Conservation (phyloP, 1,140 invertebrate genomes). For the Drosophila orosa region DNA sequence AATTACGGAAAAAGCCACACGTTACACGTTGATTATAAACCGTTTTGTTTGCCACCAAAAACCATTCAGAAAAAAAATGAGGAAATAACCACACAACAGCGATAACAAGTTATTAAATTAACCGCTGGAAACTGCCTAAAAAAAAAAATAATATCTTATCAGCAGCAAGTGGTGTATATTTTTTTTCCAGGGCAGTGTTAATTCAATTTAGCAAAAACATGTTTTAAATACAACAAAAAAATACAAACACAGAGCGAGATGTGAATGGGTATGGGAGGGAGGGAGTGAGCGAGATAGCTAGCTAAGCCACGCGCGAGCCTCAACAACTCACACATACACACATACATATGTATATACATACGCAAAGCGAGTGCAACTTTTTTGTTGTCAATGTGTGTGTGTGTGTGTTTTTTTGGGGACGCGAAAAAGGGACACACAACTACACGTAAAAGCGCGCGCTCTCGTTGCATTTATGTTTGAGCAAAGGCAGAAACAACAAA, state of each 20-base stretch:
- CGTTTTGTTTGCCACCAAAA: not conserved
- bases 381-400: slow-evolving; percentile 12
- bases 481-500: slow-evolving; percentile 16
- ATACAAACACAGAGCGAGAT: slow-evolving; percentile 18
- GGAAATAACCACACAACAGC: slow-evolving; percentile 5
- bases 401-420: slow-evolving; percentile 29
- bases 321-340: slow-evolving; percentile 22
- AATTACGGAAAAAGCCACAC: too few species aligned
- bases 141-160: slow-evolving; percentile 61
- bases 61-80: not conserved
- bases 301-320: slow-evolving; percentile 42
- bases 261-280: slow-evolving; percentile 12
- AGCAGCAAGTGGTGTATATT: slow-evolving; percentile 33
- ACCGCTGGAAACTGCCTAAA: slow-evolving; percentile 14
- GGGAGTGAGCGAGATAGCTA: slow-evolving; percentile 21
- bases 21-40: too few species aligned
- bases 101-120: slow-evolving; percentile 21
- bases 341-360: too few species aligned
- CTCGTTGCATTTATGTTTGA: slow-evolving; percentile 53
- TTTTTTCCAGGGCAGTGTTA: slow-evolving; percentile 30
- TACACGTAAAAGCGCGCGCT: slow-evolving; percentile 39
- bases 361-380: slow-evolving; percentile 32
- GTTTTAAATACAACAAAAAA: slow-evolving; percentile 31
- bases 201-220: slow-evolving; percentile 46
- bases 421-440: slow-evolving; percentile 25